Evolutionary conservation across 2,113 vertebrate genomes (phyloP).

Genomic region (Periophthalmus modestus): DNA sequence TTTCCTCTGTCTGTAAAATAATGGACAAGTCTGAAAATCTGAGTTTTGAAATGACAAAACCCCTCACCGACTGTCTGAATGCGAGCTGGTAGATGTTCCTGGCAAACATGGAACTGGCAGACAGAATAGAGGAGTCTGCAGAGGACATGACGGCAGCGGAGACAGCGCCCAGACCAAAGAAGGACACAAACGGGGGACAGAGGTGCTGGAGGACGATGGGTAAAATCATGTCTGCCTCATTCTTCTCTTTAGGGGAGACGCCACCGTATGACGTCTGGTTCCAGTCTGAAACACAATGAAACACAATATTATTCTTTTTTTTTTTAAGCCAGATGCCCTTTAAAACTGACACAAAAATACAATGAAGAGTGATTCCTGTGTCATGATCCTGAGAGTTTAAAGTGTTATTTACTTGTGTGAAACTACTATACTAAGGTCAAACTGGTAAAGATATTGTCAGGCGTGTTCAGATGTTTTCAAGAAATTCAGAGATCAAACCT

Average conservation of each 20-base stretch:
- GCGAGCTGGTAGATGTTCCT: slow-evolving; percentile 97
- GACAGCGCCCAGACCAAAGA: slow-evolving; percentile 94
- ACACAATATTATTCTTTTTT: too few relatives aligned
- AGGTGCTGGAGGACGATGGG: slow-evolving; percentile 95
- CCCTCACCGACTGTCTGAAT: slow-evolving; percentile 92
- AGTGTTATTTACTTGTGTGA: neutral
- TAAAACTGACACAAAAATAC: neutral
- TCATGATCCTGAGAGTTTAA: neutral
- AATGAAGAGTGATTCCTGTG: neutral
- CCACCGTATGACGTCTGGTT: slow-evolving; percentile 88
- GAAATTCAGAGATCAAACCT: slow-evolving; percentile 68
- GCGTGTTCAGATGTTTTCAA: neutral
- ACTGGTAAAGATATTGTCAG: neutral
- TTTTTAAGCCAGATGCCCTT: too few relatives aligned
- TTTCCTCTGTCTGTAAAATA: neutral
- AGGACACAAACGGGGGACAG: slow-evolving; percentile 91
- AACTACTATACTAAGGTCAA: too few relatives aligned
- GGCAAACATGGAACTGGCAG: slow-evolving; percentile 98
- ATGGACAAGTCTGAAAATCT: neutral
- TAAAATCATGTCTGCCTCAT: slow-evolving; percentile 94
- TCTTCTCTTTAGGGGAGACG: slow-evolving; percentile 80
- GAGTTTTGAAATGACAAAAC: neutral
- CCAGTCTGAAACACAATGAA: slow-evolving; percentile 90
- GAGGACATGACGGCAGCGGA: slow-evolving; percentile 99
- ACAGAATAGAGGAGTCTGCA: slow-evolving; percentile 97